A percentile compares a stretch with the other conserved stretches of the same genome.
These are phyloP conservation scores for Anthopleura xanthogrammica DNA, from an alignment of 92 coral and sea anemone genomes.

Conservation along the genomic window DNA sequence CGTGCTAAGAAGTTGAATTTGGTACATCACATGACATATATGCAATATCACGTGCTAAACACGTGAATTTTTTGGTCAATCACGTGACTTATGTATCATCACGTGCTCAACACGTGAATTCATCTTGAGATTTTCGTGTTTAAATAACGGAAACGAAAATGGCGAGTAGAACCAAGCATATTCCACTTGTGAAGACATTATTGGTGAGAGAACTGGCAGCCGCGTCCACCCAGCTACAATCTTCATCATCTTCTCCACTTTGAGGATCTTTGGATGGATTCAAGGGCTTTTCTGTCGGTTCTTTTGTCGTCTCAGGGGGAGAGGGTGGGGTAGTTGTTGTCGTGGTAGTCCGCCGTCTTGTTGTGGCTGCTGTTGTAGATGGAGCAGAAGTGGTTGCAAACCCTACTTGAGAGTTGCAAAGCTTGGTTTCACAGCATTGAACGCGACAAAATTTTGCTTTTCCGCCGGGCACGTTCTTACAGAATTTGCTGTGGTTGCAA, in stretches of 20 bases:
- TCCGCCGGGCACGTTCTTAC: neutral
- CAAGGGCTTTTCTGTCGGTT: neutral
- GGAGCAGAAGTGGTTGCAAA: neutral
- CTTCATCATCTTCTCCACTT: slow-evolving; percentile 11
- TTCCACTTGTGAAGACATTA: neutral
- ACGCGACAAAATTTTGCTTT: neutral
- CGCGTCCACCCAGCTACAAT: slow-evolving; percentile 22
- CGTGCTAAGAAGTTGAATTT: no score
- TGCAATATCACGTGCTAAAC: no score
- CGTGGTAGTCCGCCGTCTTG: no score
- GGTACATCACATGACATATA: no score
- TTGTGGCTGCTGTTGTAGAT: neutral
- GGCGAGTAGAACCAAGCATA: neutral
- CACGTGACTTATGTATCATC: no score
- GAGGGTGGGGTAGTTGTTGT: no score
- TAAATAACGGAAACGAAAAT: neutral
- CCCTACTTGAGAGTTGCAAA: neutral
- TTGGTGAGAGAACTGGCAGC: neutral
- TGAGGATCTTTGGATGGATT: neutral
- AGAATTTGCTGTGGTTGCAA: neutral
- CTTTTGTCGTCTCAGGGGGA: neutral
- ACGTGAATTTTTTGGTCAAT: no score
- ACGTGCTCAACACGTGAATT: no score
- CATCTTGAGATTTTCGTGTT: neutral
- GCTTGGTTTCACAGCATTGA: neutral